Evolutionary conservation across 1,140 invertebrate genomes (phyloP), one percentile per base, ranked within the genome.

Genomic region (Sipha flava): DNA sequence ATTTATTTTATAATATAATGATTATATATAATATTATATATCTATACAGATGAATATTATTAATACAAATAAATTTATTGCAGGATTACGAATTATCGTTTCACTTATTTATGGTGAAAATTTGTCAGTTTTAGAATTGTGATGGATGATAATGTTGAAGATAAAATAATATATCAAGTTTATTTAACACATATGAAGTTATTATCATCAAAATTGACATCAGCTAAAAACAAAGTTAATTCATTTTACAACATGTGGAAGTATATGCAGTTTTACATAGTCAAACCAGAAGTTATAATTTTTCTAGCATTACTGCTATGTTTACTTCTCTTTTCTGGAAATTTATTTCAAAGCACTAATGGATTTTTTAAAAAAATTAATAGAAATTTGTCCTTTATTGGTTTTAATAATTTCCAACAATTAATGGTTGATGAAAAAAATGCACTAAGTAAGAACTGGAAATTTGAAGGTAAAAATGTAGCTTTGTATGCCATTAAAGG

Each of bases 401-500:
- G 89, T 72, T 84, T 86, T 66, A 85, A 85, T 37, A 86, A 85
- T 70, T 79, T 87, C 29, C 85, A 87, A 80, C 85, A 86, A 82
- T 83, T 87, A 80, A 84, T 86, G 43, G 84, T 85, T 79, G 84
- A 85, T 82, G 81, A 84, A 82, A 82, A 37, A 16, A 83, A 88
- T 85, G 82, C 83, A 85, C 87, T 80, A 81, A 89, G 87, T 79
- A 85, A 88, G 21, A 90, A 89, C 82, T 96, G 94, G 94, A 91
- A 95, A 84, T 86, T 92, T 54, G 90, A 90, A 83, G 89, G 91
- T 80, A 89, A 88, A 10, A 87, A 91, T 80, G 90, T 92, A 83
- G 93, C 93, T 26, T 94, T 91, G 59, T 97, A 93, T 87, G 95
- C 95, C 18, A 89, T 97, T 47, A 93, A 96, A 85, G 96, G 96